phyloP scores from a whole-genome alignment of 2,797 vertebrate genomes.

The Taeniopygia guttata region DNA sequence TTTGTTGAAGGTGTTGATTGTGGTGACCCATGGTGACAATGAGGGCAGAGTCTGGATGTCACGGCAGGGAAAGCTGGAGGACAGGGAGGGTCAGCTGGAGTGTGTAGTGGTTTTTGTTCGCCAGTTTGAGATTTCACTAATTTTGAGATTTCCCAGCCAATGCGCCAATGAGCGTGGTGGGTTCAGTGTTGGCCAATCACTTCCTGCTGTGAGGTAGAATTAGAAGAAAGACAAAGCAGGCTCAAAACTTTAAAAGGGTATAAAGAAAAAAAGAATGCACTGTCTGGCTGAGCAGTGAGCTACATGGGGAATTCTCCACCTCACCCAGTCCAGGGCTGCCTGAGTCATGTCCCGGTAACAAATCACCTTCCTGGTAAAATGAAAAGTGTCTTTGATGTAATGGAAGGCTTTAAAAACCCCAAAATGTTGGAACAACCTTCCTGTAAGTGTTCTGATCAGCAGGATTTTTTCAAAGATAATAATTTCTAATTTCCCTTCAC shows the following conservation, averaged over 20 bases:
- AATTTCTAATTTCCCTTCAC: background rate
- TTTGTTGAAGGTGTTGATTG: background rate
- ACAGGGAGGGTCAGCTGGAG: background rate
- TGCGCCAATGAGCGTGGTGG: background rate
- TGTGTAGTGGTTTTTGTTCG: background rate
- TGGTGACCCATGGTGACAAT: background rate
- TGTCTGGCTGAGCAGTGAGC: background rate
- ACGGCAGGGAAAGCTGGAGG: background rate
- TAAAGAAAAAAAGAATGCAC: background rate
- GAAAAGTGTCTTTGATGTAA: background rate
- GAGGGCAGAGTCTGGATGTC: background rate
- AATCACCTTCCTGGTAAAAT: background rate
- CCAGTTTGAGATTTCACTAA: background rate
- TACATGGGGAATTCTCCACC: accelerated
- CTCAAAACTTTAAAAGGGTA: background rate
- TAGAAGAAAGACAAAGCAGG: background rate
- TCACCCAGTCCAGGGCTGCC: accelerated
- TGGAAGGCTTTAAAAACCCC: background rate
- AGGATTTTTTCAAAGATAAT: background rate
- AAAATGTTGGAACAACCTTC: background rate
- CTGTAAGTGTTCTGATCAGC: background rate
- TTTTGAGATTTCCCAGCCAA: background rate
- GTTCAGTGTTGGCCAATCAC: background rate
- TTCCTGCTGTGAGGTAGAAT: background rate
- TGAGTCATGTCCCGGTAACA: background rate